Evolutionary conservation across 2,888 invertebrate species (phyloP), one percentile per base, ranked within the genome.

Genomic region (Megaustenia siamemsis): DNA sequence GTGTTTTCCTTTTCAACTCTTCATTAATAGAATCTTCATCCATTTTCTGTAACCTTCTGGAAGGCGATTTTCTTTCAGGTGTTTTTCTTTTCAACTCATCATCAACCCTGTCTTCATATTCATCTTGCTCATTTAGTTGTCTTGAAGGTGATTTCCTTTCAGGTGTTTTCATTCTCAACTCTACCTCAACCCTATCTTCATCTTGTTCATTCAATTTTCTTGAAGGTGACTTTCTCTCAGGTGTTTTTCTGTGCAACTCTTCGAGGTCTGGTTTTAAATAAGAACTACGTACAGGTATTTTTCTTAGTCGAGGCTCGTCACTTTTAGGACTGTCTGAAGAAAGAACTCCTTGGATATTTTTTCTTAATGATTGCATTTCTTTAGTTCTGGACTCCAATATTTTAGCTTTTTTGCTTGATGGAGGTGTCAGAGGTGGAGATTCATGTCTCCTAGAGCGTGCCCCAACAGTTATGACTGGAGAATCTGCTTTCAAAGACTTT

Each of bases 401-500:
- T 66, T 75, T 80, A 24, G 84, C 84, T 21, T 40, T 79, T 32
- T 80, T 84, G 66, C 84, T 84, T 12, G 69, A 53, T 3, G 84
- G 84, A 32, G 84, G 84, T 0, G 84, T 84, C 15, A 60, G 66
- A 18, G 84, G 84, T 0, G 84, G 84, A 28, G 84, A 80, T 18
- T 38, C 28, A 10, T 35, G 8, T 15, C 40, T n/a, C 18, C 60
- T 38, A n/a, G 60, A 60, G 18, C 28, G 12, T 18, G 4, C 38
- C 12, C n/a, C 24, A 40, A 1, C 40, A 71, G 71, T 35, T 24
- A 28, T n/a, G 12, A 32, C 73, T 28, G 45, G 24, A n/a, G n/a
- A 38, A 28, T 53, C 49, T 78, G 28, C 21, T 63, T 10, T 8
- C 38, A 32, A 15, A 40, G 66, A 43, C 21, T 35, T 66, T 8